Base-by-base conservation (phyloP, 2,888 invertebrate species). In the Cenopis cana region DNA sequence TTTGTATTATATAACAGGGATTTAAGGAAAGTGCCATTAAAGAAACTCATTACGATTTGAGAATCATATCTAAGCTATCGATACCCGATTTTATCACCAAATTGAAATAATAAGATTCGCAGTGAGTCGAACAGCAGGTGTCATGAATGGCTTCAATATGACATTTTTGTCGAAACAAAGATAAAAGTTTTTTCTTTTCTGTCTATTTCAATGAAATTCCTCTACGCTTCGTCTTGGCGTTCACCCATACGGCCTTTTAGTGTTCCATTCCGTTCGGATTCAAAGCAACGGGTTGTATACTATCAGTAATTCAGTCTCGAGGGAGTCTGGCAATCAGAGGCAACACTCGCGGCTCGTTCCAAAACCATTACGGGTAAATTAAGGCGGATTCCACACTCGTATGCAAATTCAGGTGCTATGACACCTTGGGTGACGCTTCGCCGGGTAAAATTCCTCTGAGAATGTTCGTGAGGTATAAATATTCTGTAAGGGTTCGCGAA, bases 281-380 rank as follows among this genome's bases (percentile, higher is more conserved):
- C 41, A 49, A 54, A 36, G 50, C 49, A 56, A 56, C 55, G 64
- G 64, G 60, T 60, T 55, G 69, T 69, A 69, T 66, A 59, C 54
- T 75, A 73, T 76, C 76, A 76, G 76, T 78, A 76, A 74, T 76
- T 61, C 69, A 75, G 68, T 78, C 89, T 79, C 87, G 49, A 10
- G 89, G 87, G 91, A 86, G 90, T 90, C 89, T 90, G 84, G 89
- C 88, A 90, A 91, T 91, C 91, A 88, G 85, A 81, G 84, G 81
- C 81, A 82, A 81, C 85, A 81, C 84, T 83, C 82, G 82, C 85
- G 83, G 85, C 86, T 88, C 88, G 86, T 89, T 89, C 82, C 81
- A 85, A 90, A 87, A 80, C 87, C 90, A 91, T 92, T 91, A 90
- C 82, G 86, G 87, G 84, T 89, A 89, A 90, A 92, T 92, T 89